Evolutionary conservation across 2,888 invertebrate genomes (phyloP).

Genomic region (Lasioglossum lativentre): DNA sequence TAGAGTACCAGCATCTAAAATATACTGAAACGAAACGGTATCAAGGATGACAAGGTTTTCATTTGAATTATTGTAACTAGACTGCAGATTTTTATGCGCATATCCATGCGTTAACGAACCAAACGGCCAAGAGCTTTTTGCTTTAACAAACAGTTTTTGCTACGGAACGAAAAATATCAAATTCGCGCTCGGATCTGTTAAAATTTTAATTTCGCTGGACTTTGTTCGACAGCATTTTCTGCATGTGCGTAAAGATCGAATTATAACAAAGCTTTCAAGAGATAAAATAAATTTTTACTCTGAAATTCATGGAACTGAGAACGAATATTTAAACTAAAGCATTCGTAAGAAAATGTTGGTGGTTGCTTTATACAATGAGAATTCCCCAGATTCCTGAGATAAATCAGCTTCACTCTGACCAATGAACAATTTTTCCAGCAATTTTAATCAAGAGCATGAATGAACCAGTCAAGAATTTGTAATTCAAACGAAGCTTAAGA

Average conservation of each 20-base stretch:
- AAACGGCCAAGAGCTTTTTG: neutral
- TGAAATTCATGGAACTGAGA: neutral
- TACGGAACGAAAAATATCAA: neutral
- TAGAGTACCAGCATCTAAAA: neutral
- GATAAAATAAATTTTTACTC: neutral
- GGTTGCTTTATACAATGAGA: neutral
- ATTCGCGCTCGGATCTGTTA: neutral
- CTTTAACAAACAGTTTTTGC: neutral
- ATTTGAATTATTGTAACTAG: neutral
- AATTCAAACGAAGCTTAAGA: neutral
- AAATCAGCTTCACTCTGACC: no score
- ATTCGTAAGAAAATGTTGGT: neutral
- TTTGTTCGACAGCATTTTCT: neutral
- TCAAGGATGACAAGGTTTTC: neutral
- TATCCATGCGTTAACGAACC: neutral
- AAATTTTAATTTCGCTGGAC: neutral
- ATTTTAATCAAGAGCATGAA: neutral
- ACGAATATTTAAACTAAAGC: neutral
- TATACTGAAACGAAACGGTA: neutral
- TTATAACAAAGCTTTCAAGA: neutral
- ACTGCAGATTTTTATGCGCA: neutral
- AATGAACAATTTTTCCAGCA: no score
- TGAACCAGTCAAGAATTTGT: neutral
- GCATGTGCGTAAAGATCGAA: neutral
- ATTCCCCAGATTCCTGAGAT: no score